phyloP scores from a whole-genome alignment of 2,888 invertebrate species.

The Siphlonurus alternatus region DNA sequence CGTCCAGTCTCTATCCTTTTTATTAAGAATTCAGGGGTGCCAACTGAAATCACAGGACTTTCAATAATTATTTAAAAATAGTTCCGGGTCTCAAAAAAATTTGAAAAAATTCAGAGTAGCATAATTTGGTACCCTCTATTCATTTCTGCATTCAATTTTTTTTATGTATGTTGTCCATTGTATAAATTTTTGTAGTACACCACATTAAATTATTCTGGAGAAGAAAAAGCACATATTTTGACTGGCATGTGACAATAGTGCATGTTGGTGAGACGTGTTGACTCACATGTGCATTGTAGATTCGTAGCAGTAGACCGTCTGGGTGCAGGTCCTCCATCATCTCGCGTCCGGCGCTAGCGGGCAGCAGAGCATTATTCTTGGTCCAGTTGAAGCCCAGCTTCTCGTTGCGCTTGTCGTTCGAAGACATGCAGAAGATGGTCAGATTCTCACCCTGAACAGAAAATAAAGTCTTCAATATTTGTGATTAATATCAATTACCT shows the following conservation, averaged over 20 bases:
- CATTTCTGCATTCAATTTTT: no score
- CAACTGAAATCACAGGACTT: no score
- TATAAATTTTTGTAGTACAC: no score
- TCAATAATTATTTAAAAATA: no score
- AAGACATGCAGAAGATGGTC: conserved; percentile 50
- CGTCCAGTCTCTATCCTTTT: no score
- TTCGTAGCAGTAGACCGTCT: conserved; percentile 63
- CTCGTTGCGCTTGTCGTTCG: conserved; percentile 42
- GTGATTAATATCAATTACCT: no score
- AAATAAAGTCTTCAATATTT: neutral
- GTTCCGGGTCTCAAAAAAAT: no score
- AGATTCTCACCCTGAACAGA: conserved; percentile 44
- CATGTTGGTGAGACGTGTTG: neutral
- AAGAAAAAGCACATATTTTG: neutral
- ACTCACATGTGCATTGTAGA: conserved; percentile 55
- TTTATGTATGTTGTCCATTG: no score
- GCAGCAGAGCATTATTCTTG: conserved; percentile 54
- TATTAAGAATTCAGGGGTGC: no score
- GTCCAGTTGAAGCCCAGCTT: conserved; percentile 72
- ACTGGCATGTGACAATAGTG: neutral
- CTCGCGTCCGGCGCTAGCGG: conserved; percentile 53
- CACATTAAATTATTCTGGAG: no score
- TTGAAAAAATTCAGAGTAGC: no score
- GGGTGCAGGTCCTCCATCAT: conserved; percentile 76
- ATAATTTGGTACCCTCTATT: no score